phyloP scores from a whole-genome alignment of 2,797 vertebrate genomes.

The Sebastes itinus region DNA sequence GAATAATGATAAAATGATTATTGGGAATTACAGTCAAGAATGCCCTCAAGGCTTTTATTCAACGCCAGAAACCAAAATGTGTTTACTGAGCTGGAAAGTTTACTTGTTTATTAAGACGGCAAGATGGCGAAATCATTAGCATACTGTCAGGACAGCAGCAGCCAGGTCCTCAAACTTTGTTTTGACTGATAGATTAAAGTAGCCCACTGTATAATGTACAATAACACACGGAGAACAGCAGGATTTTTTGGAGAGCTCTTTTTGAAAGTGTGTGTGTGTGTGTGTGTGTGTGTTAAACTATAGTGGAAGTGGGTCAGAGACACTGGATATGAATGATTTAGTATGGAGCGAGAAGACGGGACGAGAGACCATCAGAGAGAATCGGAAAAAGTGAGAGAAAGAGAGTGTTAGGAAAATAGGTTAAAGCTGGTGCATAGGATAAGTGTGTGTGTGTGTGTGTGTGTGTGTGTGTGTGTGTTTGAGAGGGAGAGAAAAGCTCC shows the following conservation, averaged over 20 bases:
- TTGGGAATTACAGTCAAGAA: conserved; percentile 23
- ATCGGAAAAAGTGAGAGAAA: conserved; percentile 24
- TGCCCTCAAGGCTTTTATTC: conserved; percentile 21
- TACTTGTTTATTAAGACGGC: conserved; percentile 5
- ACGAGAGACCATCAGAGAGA: conserved; percentile 57
- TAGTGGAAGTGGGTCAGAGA: conserved; percentile 69
- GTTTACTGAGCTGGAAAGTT: conserved; percentile 44
- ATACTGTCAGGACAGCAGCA: conserved; percentile 3
- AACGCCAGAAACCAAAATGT: conserved; percentile 32
- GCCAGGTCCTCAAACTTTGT: conserved; percentile 14
- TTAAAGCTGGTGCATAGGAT: conserved; percentile 70
- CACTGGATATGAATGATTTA: conserved; percentile 74
- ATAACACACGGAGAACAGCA: conserved; percentile 34
- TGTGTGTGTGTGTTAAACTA: conserved; percentile 55
- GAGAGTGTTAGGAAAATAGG: conserved; percentile 64
- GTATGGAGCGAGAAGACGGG: conserved; percentile 49
- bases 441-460: conserved; percentile 28
- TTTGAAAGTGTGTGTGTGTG: conserved; percentile 36
- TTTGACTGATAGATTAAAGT: conserved; percentile 39
- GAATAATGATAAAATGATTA: conserved; percentile 42
- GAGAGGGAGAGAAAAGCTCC: conserved; percentile 68
- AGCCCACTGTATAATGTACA: conserved; percentile 16
- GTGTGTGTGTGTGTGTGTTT: not conserved
- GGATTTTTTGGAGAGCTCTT: conserved; percentile 21
- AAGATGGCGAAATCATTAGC: not conserved